These are phyloP conservation scores for Athetis lepigone DNA, from an alignment of 2,888 invertebrate species.

Conservation along the genomic window DNA sequence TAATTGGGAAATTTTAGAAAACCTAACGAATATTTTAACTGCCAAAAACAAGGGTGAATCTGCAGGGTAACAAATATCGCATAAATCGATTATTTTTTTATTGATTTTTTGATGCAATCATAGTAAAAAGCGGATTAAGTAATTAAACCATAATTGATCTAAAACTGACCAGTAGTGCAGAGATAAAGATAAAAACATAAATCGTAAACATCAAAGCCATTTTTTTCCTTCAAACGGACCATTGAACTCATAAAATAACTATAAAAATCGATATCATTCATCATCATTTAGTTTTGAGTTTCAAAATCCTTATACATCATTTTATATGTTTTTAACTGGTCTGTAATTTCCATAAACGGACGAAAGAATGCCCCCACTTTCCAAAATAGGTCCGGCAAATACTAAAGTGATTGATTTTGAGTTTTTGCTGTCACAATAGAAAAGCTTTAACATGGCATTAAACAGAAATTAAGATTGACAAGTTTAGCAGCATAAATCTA, in stretches of 20 bases:
- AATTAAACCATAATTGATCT: neutral
- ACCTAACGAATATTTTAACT: no score
- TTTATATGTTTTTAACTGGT: slow-evolving; percentile 23
- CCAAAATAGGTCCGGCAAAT: neutral
- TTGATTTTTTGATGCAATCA: no score
- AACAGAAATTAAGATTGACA: neutral
- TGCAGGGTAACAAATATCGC: no score
- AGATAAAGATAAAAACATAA: slow-evolving; percentile 7
- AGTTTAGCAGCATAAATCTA: slow-evolving; percentile 1
- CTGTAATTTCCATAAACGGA: neutral
- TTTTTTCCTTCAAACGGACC: neutral
- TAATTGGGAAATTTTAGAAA: no score
- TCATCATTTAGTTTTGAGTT: slow-evolving; percentile 21
- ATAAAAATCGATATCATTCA: slow-evolving; percentile 24
- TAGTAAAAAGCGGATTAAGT: no score
- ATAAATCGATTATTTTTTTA: no score
- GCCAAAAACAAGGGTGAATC: no score
- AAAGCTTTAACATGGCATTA: slow-evolving; percentile 1
- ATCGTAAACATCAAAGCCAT: neutral
- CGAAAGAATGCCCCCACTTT: neutral
- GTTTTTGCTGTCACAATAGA: slow-evolving; percentile 8
- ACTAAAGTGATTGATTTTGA: slow-evolving; percentile 3
- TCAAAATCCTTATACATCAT: slow-evolving; percentile 6
- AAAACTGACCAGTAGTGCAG: neutral
- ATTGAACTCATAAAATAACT: slow-evolving; percentile 15